phyloP scores from a whole-genome alignment of 2,797 vertebrate species.

The Anniella stebbinsi region DNA sequence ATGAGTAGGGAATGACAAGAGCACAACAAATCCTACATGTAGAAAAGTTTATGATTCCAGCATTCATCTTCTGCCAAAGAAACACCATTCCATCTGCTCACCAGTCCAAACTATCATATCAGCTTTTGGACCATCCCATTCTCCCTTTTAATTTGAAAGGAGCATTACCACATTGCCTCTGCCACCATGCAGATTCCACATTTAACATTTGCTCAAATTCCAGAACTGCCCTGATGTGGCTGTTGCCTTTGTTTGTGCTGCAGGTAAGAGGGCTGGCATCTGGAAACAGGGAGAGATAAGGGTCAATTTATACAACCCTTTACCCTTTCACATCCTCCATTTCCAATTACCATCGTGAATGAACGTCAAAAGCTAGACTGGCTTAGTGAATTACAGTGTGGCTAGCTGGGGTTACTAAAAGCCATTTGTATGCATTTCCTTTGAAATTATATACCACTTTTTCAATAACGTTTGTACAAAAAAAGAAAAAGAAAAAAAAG shows the following conservation, averaged over 20 bases:
- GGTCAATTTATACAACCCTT: background rate
- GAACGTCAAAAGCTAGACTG: background rate
- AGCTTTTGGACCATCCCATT: background rate
- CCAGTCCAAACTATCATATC: background rate
- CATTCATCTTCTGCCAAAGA: background rate
- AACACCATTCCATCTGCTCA: background rate
- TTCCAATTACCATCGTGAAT: background rate
- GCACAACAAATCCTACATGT: too few species aligned
- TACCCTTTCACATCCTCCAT: background rate
- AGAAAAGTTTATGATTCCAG: background rate
- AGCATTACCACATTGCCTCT: background rate
- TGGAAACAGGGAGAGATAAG: background rate
- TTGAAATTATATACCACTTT: background rate
- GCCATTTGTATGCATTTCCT: background rate
- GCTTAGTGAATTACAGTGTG: background rate
- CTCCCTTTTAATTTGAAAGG: background rate
- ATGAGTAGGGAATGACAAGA: too few species aligned
- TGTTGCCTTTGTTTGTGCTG: background rate
- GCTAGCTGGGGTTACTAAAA: background rate
- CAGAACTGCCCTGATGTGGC: background rate
- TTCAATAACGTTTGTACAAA: background rate
- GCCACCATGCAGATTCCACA: background rate
- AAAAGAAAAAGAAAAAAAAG: background rate
- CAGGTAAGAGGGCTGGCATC: background rate
- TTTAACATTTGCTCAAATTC: background rate